Evolutionary conservation across 2,888 invertebrate species (phyloP).

Genomic region (Chironomus tentans): DNA sequence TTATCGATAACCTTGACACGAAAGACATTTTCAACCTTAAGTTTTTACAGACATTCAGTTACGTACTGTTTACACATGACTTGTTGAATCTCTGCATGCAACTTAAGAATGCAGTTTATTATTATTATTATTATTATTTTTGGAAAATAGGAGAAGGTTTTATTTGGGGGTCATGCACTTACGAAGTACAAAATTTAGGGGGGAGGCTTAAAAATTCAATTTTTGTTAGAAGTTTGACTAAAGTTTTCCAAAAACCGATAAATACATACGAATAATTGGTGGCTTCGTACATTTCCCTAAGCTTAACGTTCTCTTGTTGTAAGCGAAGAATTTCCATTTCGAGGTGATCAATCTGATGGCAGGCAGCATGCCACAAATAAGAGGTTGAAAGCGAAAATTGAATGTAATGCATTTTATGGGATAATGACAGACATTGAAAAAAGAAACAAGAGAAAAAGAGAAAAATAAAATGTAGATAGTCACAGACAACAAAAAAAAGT

Average conservation of each 20-base stretch:
- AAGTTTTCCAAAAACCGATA: not conserved
- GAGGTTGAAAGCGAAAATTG: not conserved
- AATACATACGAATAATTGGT: not conserved
- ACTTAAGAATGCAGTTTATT: too few species aligned
- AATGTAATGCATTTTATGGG: not conserved
- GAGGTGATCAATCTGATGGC: constrained; percentile 11
- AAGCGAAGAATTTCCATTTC: constrained; percentile 15
- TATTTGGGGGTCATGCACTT: not conserved
- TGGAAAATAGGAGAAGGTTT: too few species aligned
- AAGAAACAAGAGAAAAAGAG: not conserved
- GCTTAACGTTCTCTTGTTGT: not conserved
- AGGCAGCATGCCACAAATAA: not conserved
- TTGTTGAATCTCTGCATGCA: too few species aligned
- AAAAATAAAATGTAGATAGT: not conserved
- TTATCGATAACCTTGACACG: too few species aligned
- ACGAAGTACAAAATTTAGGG: not conserved
- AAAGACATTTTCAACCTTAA: too few species aligned
- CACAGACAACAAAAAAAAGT: not conserved
- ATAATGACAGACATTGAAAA: not conserved
- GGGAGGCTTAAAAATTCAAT: not conserved
- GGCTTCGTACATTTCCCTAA: not conserved
- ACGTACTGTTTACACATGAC: too few species aligned
- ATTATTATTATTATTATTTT: too few species aligned
- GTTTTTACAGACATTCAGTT: too few species aligned
- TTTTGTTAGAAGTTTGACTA: too few species aligned